These are phyloP conservation scores for Cololabis saira DNA, from an alignment of 2,113 vertebrate genomes.

Conservation along the genomic window DNA sequence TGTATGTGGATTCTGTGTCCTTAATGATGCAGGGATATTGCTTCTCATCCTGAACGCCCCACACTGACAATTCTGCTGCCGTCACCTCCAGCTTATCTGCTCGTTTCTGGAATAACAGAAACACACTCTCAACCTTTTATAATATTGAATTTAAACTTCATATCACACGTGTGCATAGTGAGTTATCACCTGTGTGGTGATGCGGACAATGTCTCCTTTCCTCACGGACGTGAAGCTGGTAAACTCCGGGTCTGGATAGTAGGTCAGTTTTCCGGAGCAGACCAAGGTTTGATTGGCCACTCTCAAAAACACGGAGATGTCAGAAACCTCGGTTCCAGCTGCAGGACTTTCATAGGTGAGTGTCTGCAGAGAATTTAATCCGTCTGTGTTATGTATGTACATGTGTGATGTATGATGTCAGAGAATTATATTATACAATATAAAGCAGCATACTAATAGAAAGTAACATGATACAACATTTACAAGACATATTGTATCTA, in stretches of 20 bases:
- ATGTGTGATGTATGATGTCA: no score
- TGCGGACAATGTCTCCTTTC: constrained; percentile 1
- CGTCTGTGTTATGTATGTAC: no score
- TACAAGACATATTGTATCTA: no score
- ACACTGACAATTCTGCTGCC: constrained; percentile 81
- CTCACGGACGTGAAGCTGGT: constrained; percentile 48
- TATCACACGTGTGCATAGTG: no score
- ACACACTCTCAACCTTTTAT: not conserved
- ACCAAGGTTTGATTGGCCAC: constrained; percentile 60
- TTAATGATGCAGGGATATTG: constrained; percentile 77
- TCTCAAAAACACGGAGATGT: constrained; percentile 28
- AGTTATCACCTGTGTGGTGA: constrained; percentile 73
- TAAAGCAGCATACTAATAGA: no score
- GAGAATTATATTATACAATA: no score
- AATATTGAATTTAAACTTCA: no score
- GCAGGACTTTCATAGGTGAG: constrained; percentile 56
- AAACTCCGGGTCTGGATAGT: constrained; percentile 76
- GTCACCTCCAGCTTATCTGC: constrained; percentile 86
- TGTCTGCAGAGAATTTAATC: constrained; percentile 35
- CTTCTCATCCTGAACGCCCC: constrained; percentile 58
- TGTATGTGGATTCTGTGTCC: constrained; percentile 66
- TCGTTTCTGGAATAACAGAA: constrained; percentile 83
- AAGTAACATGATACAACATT: no score
- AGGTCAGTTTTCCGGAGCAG: constrained; percentile 58
- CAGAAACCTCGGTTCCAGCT: not conserved